Evolutionary conservation across 2,113 vertebrate species (phyloP), one percentile per base, ranked within the genome.

Genomic region (Nannobrachium achirus): DNA sequence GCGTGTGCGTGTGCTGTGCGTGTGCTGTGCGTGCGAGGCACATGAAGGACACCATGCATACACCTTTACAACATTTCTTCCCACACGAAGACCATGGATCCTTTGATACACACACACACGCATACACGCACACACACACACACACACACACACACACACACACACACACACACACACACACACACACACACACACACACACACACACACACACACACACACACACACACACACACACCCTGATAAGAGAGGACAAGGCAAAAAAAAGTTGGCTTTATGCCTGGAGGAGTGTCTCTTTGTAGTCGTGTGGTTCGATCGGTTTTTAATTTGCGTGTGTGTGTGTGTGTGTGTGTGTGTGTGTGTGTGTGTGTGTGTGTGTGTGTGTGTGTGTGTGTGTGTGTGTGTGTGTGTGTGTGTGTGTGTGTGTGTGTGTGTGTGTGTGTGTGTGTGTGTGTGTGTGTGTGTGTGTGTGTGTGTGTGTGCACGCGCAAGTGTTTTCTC

Each of bases 91-190:
- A 3, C 25, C 25, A 33, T 33, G 6, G 25, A 4, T 33, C 25
- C 25, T 33, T 33, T 33, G 25, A 4, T 33, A 33, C 3, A 33
- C 25, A 25, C 20, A 4, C 4, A 4, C 20, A 9, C 19, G 11
- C 10, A 48, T 48, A 6, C 48, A 48, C 59, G 53, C 63, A 73
- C 66, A 38, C 52, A 67, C 70, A 69, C 33, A 69, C 46, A 50
- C 57, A 46, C 45, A 46, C 38, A 42, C 56, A 58, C 39, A 42
- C 56, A 48, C 45, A 15, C 45, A 48, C 45, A 48, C 45, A 48
- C 45, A 48, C 45, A 48, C 45, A 48, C 11, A 13, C 39, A 44
- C 56, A 16, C 56, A 11, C 40, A n/a, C 4, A 4, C 20, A 9
- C 19, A 14, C 10, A 48, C 13, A 6, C 48, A 48, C 59, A 56